Base-by-base conservation (phyloP, 2,113 vertebrate species). In the Datnioides undecimradiatus region DNA sequence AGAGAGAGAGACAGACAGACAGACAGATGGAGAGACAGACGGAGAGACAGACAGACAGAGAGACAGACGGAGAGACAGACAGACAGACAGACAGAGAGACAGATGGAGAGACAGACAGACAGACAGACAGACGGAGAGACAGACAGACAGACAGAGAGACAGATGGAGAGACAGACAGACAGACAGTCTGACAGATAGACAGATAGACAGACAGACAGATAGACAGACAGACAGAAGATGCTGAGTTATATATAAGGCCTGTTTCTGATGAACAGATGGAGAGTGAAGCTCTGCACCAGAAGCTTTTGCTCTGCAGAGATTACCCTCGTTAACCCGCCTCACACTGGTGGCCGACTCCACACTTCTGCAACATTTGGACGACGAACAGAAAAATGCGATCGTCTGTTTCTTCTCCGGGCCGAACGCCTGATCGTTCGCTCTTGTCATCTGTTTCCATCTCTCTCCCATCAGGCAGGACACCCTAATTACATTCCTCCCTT, bases 401-500 rank as follows among this genome's bases (percentile, higher is more conserved):
- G 63, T 49, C 9, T 16, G 17, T 36, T 23, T 79, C 31, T 45
- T 6, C 38, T 58, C 38, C 23, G 27, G 27, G 29, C 69, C 19
- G 12, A 46, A 45, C 17, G 55, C 57, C 40, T 23, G 55, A 46
- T 27, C 43, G 9, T 19, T 73, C 17, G 6, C 57, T 49, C 8
- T 1, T 14, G 62, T 55, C 51, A 17, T 12, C 29, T 19, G 64
- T 43, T 9, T 70, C 71, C 62, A 48, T 64, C 55, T 72, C 55
- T 72, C 57, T 60, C 46, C 79, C 84, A 77, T 76, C 81, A 76
- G 78, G 41, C 49, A 29, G 55, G 82, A 79, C 31, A 33, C 74
- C 73, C 85, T 87, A 75, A 87, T 83, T 69, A 75, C 76, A 81
- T 40, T 23, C 29, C 68, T 71, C 51, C 60, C 78, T 73, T 49